phyloP scores from a whole-genome alignment of 1,140 invertebrate species.

The Hestina assimilis region DNA sequence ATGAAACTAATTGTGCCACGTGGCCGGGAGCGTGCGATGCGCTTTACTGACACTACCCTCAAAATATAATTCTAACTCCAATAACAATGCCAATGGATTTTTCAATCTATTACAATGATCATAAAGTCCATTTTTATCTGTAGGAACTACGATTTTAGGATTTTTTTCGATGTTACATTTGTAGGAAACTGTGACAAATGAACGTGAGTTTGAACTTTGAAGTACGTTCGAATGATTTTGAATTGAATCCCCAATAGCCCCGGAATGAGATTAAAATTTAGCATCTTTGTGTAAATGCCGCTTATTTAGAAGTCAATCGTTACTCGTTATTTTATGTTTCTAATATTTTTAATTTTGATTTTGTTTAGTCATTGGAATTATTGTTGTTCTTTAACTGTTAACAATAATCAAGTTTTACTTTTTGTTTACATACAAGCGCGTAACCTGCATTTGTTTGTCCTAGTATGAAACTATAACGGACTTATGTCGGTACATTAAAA shows the following conservation, averaged over 20 bases:
- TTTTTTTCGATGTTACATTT: conserved; percentile 8
- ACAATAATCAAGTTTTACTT: no score
- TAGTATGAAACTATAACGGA: no score
- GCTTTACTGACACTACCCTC: conserved; percentile 34
- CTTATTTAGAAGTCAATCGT: conserved; percentile 19
- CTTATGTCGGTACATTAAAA: no score
- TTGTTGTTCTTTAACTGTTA: no score
- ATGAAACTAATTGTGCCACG: conserved; percentile 67
- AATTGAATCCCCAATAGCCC: conserved; percentile 47
- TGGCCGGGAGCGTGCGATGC: conserved; percentile 49
- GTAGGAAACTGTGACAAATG: conserved; percentile 64
- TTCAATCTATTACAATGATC: not conserved
- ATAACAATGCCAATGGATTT: not conserved
- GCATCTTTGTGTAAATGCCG: conserved; percentile 22
- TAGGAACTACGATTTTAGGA: not conserved
- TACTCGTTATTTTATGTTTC: conserved; percentile 13
- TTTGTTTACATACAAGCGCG: no score
- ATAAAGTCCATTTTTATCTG: conserved; percentile 13
- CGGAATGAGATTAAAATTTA: conserved; percentile 53
- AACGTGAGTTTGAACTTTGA: conserved; percentile 61
- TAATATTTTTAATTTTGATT: not conserved
- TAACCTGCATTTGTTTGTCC: no score
- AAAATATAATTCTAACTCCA: conserved; percentile 2
- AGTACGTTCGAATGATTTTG: conserved; percentile 56
- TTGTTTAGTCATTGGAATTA: no score